Conservation (phyloP, 2,797 vertebrate genomes). For the Sparidentex hasta region DNA sequence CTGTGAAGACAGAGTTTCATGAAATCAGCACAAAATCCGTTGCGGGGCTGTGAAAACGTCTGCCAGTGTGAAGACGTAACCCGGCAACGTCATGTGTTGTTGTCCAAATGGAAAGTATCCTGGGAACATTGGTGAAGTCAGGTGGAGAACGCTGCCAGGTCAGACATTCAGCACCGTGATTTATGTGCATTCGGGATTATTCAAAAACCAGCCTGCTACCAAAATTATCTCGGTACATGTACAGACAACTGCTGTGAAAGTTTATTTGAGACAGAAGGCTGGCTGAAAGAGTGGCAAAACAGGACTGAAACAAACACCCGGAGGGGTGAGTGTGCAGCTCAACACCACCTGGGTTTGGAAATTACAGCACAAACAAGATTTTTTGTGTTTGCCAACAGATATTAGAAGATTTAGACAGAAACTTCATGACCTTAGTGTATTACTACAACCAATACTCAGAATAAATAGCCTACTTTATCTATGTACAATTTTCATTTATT, state of each 20-base stretch:
- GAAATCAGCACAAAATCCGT: slow-evolving; percentile 36
- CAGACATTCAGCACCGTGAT: slow-evolving; percentile 49
- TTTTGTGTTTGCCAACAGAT: background rate
- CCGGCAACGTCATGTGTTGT: slow-evolving; percentile 70
- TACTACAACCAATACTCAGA: background rate
- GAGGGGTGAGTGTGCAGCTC: background rate
- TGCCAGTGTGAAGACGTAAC: slow-evolving; percentile 52
- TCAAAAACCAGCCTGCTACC: slow-evolving; percentile 39
- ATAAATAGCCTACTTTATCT: too few relatives aligned
- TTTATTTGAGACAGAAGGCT: background rate
- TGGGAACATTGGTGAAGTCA: slow-evolving; percentile 70
- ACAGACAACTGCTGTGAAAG: slow-evolving; percentile 36
- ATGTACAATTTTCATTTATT: too few relatives aligned
- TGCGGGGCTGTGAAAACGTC: slow-evolving; percentile 37
- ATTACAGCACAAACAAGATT: background rate
- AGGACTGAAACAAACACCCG: slow-evolving; percentile 3
- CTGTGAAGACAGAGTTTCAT: slow-evolving; percentile 11
- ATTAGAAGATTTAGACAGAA: background rate
- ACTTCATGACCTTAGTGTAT: background rate
- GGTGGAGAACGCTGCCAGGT: slow-evolving; percentile 64
- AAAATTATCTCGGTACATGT: slow-evolving; percentile 30
- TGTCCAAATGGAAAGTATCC: slow-evolving; percentile 69
- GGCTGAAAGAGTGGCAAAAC: background rate
- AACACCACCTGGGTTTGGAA: slow-evolving; percentile 4
- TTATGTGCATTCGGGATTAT: slow-evolving; percentile 54